These are phyloP conservation scores for Crotalus tigris DNA, from an alignment of 2,113 vertebrate species.

Conservation along the genomic window DNA sequence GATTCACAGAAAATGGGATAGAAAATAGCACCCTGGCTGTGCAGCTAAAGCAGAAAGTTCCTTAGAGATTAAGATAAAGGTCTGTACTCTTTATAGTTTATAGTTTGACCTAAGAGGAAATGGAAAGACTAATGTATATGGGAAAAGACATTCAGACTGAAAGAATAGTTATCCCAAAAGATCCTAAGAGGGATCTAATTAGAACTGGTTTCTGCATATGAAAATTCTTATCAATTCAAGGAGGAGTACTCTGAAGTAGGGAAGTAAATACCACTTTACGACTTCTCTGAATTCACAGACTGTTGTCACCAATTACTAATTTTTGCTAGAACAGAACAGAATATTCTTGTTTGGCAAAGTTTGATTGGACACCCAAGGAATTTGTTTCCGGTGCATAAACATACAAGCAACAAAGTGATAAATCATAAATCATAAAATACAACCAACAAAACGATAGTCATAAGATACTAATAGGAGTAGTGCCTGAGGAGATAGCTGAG, in stretches of 20 bases:
- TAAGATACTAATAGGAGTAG: neutral
- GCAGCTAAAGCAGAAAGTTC: neutral
- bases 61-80: neutral
- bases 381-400: neutral
- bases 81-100: neutral
- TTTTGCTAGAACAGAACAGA: neutral
- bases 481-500: too few relatives aligned
- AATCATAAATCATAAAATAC: too few relatives aligned
- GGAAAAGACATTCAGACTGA: neutral
- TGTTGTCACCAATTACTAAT: neutral
- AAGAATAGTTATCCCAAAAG: neutral
- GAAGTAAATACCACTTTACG: neutral
- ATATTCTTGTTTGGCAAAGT: neutral
- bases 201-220: neutral
- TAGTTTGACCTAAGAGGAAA: neutral
- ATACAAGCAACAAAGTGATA: neutral
- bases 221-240: neutral
- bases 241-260: neutral
- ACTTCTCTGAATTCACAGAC: neutral
- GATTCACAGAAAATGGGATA: neutral
- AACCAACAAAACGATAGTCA: too few relatives aligned
- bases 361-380: neutral
- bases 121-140: neutral
- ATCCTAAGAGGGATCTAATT: neutral
- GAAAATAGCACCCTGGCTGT: neutral